A percentile compares a stretch with the other conserved stretches of the same genome.
These are phyloP conservation scores for Channa striata DNA, from an alignment of 2,797 vertebrate species.

Conservation along the genomic window DNA sequence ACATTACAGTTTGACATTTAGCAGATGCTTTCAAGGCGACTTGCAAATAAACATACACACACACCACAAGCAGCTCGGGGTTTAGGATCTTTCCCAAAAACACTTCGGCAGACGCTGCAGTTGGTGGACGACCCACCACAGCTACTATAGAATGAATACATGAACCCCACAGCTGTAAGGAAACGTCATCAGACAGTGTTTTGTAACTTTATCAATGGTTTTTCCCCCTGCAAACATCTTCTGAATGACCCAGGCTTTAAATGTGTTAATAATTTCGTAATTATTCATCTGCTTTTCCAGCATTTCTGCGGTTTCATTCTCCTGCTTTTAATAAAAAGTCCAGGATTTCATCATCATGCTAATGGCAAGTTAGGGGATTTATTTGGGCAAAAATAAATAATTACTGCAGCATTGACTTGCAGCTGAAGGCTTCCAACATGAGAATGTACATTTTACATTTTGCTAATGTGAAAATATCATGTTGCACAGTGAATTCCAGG, in stretches of 20 bases:
- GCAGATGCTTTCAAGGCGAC: no score
- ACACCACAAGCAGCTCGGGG: no score
- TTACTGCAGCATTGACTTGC: background rate
- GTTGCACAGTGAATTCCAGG: background rate
- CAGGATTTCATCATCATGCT: constrained; percentile 30
- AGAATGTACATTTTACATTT: background rate
- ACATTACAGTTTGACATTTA: no score
- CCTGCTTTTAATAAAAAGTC: constrained; percentile 33
- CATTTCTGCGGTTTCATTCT: constrained; percentile 36
- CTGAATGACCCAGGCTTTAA: background rate
- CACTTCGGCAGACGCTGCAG: no score
- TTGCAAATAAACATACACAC: no score
- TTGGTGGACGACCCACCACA: background rate
- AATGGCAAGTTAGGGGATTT: constrained; percentile 17
- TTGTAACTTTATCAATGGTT: no score
- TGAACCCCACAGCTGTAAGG: background rate
- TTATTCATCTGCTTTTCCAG: constrained; percentile 28
- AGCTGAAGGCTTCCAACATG: background rate
- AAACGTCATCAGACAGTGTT: background rate
- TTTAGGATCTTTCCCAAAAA: no score
- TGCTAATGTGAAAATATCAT: constrained; percentile 8
- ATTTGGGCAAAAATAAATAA: constrained; percentile 27
- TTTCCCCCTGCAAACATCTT: no score
- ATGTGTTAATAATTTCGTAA: constrained; percentile 30
- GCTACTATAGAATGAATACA: constrained; percentile 1